A percentile compares a stretch with the other conserved stretches of the same genome.
phyloP scores from a whole-genome alignment of 2,797 vertebrate genomes.

The Neosalanx taihuensis region DNA sequence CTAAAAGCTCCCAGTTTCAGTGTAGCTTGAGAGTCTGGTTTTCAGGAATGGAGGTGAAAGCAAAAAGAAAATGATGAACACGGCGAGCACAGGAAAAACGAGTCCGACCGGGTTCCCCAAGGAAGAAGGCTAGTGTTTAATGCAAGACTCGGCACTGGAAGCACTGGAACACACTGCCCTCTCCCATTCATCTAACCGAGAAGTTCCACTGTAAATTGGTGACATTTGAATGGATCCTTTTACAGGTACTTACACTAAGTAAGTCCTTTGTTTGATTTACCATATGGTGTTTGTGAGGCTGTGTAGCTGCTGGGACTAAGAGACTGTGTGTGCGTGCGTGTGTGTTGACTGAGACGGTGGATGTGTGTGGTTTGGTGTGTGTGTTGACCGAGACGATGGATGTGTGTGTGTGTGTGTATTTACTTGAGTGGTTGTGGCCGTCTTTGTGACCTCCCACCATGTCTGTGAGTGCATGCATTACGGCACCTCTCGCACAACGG shows the following conservation, averaged over 20 bases:
- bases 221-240: conserved; percentile 1
- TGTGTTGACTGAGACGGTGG: background rate
- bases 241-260: conserved; percentile 7
- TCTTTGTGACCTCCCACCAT: background rate
- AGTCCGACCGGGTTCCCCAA: conserved; percentile 54
- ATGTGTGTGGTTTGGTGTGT: background rate
- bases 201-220: background rate
- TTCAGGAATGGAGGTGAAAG: conserved; percentile 28
- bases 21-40: background rate
- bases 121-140: conserved; percentile 51
- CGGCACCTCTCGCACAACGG: background rate
- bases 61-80: conserved; percentile 56
- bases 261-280: conserved; percentile 16
- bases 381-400: background rate
- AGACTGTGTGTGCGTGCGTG: background rate
- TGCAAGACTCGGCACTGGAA: conserved; percentile 43
- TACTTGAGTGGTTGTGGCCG: background rate
- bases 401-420: background rate
- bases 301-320: background rate
- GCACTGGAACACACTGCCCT: conserved; percentile 41
- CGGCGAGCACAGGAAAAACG: conserved; percentile 55
- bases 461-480: background rate
- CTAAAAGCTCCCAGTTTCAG: background rate
- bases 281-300: conserved; percentile 3
- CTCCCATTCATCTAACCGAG: background rate